Evolutionary conservation across 2,797 vertebrate genomes (phyloP).

Genomic region (Ispidina lecontei): DNA sequence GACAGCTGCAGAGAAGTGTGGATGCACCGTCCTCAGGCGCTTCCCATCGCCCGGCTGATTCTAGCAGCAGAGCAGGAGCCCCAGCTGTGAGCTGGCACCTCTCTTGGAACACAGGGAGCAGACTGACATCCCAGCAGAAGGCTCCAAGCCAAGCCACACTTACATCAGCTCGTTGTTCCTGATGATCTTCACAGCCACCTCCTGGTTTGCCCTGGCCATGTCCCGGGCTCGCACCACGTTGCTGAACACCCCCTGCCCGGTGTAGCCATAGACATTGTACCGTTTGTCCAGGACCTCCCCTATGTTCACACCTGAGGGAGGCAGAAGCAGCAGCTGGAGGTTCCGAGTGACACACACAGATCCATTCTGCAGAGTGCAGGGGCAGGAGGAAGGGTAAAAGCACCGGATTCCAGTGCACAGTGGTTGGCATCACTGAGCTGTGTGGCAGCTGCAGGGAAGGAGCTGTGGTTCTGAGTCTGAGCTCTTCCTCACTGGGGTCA

Average conservation of each 20-base stretch:
- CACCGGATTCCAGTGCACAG: background rate
- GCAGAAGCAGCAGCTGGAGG: background rate
- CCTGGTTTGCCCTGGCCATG: slow-evolving; percentile 95
- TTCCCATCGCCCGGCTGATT: slow-evolving; percentile 18
- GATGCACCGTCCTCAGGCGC: background rate
- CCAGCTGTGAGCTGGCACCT: slow-evolving; percentile 45
- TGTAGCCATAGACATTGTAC: slow-evolving; percentile 98
- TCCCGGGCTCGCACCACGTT: slow-evolving; percentile 97
- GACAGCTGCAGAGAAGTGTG: slow-evolving; percentile 14
- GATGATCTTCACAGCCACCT: slow-evolving; percentile 99
- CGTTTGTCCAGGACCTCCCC: slow-evolving; percentile 97
- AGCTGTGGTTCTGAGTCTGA: background rate
- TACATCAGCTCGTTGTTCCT: slow-evolving; percentile 99
- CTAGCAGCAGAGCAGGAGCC: slow-evolving; percentile 49
- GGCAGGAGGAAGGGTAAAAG: background rate
- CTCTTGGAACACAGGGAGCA: slow-evolving; percentile 45
- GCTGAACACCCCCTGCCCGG: slow-evolving; percentile 98
- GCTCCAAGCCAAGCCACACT: slow-evolving; percentile 56
- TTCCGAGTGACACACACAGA: background rate
- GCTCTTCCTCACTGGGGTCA: background rate
- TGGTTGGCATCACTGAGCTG: background rate
- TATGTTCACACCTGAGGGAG: slow-evolving; percentile 92
- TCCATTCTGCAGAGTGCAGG: background rate
- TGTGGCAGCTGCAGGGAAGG: background rate
- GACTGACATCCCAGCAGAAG: background rate